Percentiles rank a stretch among this genome's conserved stretches.
Conservation (phyloP, 1,140 invertebrate genomes). For the Sipha flava region DNA sequence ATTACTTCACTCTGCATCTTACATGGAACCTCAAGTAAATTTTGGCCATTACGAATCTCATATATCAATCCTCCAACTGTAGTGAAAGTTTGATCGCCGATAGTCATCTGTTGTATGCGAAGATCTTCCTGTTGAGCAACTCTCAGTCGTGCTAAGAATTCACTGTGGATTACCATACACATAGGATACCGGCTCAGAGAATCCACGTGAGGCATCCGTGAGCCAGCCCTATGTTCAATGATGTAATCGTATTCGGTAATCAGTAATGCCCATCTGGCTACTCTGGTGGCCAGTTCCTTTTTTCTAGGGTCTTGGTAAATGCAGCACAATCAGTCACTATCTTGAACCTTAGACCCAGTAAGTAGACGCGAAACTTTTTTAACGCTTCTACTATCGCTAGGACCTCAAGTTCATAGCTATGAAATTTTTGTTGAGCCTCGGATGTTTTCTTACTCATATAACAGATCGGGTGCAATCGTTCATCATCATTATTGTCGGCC, state of each 20-base stretch:
- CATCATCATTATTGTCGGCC: slow-evolving; percentile 4
- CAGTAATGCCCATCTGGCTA: slow-evolving; percentile 1
- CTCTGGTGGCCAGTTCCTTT: background rate
- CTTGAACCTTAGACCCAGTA: slow-evolving; percentile 34
- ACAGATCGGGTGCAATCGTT: slow-evolving; percentile 37
- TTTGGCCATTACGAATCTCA: background rate
- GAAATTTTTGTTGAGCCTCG: slow-evolving; percentile 39
- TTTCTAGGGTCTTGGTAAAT: background rate
- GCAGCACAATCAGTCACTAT: background rate
- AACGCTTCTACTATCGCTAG: slow-evolving; percentile 40
- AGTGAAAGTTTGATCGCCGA: background rate
- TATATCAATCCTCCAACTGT: background rate
- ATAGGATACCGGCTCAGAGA: background rate
- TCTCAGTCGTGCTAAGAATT: background rate
- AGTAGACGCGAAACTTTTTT: slow-evolving; percentile 20
- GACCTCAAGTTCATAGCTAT: slow-evolving; percentile 43
- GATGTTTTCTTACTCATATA: slow-evolving; percentile 42
- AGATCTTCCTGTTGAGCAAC: background rate
- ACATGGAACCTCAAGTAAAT: background rate
- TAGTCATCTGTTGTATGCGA: background rate
- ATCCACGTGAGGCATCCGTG: slow-evolving; percentile 8
- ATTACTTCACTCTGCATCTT: background rate
- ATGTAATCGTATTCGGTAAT: background rate
- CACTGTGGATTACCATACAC: background rate
- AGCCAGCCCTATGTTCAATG: background rate